Evolutionary conservation across 1,140 invertebrate genomes (phyloP).

Genomic region (Megathymus violae): DNA sequence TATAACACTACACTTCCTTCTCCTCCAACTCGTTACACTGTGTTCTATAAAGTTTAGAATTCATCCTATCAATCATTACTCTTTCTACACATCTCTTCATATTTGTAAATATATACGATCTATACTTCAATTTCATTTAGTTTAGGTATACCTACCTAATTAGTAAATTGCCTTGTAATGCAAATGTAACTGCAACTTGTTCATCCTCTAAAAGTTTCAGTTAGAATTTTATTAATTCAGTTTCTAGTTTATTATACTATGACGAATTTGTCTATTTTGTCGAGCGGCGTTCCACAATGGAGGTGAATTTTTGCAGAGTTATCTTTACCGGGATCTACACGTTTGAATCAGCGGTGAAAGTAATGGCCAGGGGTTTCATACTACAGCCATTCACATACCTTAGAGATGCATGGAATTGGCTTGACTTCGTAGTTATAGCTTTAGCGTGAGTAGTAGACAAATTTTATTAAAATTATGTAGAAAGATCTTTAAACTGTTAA

Average conservation of each 20-base stretch:
- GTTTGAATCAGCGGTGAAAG: conserved; percentile 99
- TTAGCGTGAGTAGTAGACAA: conserved; percentile 96
- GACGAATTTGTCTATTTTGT: conserved; percentile 69
- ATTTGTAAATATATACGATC: conserved; percentile 50
- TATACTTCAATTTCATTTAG: conserved; percentile 57
- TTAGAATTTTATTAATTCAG: conserved; percentile 46
- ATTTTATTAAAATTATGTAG: conserved; percentile 75
- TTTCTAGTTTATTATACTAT: conserved; percentile 50
- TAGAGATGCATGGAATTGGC: conserved; percentile 99
- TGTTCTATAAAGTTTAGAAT: conserved; percentile 26
- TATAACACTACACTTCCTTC: conserved; percentile 21
- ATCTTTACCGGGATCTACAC: conserved; percentile 99
- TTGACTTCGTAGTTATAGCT: conserved; percentile 99
- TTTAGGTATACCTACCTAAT: conserved; percentile 52
- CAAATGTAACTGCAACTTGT: conserved; percentile 34
- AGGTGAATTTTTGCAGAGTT: conserved; percentile 92
- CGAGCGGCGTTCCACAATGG: conserved; percentile 78
- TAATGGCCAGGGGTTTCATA: conserved; percentile 99
- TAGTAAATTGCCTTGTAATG: conserved; percentile 43
- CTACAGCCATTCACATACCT: conserved; percentile 99
- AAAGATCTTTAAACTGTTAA: conserved; percentile 61
- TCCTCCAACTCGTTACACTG: conserved; percentile 15
- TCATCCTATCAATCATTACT: conserved; percentile 19
- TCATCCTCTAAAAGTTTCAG: conserved; percentile 40
- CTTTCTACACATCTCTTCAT: conserved; percentile 19